Evolutionary conservation across 2,113 vertebrate species (phyloP).

Genomic region (Lepus timidus): DNA sequence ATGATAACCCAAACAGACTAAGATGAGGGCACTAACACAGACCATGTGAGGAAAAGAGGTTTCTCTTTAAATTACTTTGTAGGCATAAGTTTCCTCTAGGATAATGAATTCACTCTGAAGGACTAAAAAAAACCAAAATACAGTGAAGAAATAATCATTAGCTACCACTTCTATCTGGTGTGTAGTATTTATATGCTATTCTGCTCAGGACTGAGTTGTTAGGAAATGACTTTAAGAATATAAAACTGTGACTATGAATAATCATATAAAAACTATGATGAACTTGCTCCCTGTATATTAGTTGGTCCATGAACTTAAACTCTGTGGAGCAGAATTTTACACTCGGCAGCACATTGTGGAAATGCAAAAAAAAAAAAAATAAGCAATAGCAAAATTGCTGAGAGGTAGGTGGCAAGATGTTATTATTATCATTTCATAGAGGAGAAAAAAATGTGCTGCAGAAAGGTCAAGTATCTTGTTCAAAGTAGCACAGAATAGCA

Average conservation of each 20-base stretch:
- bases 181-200: background rate
- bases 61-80: constrained; percentile 22
- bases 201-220: background rate
- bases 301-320: background rate
- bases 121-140: constrained; percentile 18
- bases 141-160: background rate
- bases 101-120: background rate
- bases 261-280: background rate
- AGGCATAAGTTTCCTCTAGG: background rate
- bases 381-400: constrained; percentile 63
- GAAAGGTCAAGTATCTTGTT: constrained; percentile 77
- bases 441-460: constrained; percentile 37
- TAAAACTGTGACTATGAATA: background rate
- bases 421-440: constrained; percentile 77
- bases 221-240: background rate
- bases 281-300: background rate
- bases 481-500: constrained; percentile 71
- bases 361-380: constrained; percentile 15
- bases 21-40: background rate
- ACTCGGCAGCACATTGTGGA: background rate
- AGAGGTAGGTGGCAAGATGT: constrained; percentile 71
- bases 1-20: background rate
- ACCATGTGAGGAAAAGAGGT: background rate
- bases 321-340: background rate
- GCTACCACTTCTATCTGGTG: background rate